Evolutionary conservation across 2,797 vertebrate species (phyloP), one percentile per base, ranked within the genome.

Genomic region (Hypotaenidia philippensis): DNA sequence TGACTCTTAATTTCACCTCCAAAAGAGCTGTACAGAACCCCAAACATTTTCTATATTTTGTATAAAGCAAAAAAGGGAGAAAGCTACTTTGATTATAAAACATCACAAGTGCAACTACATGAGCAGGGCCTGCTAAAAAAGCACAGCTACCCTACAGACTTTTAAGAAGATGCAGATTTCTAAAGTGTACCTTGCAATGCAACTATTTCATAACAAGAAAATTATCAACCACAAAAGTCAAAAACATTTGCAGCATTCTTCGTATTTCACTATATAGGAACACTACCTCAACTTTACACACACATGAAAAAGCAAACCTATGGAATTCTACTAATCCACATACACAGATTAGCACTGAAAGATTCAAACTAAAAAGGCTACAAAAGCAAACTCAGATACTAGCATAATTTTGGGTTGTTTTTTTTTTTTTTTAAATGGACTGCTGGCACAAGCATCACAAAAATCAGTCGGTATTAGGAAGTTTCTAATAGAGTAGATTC

Each of bases 151-250:
- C n/a, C 7, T 10, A 20, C 2, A 5, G 18, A 47, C n/a, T 83
- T 53, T 49, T 25, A 36, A 49, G 49, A 74, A 0, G 0, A 31
- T 12, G 47, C 0, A 38, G 14, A 32, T 66, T 77, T 65, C 23
- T 10, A 50, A 71, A 44, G 18, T 3, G 6, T 21, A 61, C 15
- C 41, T 70, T 66, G n/a, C 21, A 66, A 50, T 71, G 25, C 25
- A 77, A 50, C 25, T 31, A 63, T 19, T 65, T 64, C 41, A 10
- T 16, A 78, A 36, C 15, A 74, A 4, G 11, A 57, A 80, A 49
- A 26, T 21, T 34, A 59, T 12, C 26, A 59, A 40, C 9, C 41
- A 56, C 10, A 61, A 17, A 60, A 5, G 1, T 23, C 32, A 63
- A 80, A 83, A 49, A 19, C 0, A 0, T 31, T 63, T 59, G 34